Percentiles rank a stretch among this genome's conserved stretches.
Conservation (phyloP, 2,888 invertebrate genomes). For the Dasysyrphus albostriatus region DNA sequence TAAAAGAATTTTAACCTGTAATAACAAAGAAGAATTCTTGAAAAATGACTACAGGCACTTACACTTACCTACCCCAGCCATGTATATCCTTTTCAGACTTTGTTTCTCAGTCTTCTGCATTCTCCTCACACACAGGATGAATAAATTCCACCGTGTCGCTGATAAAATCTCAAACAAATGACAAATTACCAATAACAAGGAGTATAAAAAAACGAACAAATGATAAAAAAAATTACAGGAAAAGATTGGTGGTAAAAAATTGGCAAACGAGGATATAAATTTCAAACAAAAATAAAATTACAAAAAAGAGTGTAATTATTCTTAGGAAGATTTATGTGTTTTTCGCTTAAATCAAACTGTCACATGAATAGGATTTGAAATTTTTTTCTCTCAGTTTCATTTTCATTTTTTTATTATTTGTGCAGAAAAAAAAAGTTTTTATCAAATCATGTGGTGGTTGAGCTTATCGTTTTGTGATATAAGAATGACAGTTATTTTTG, state of each 20-base stretch:
- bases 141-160: slow-evolving; percentile 62
- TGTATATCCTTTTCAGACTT: background rate
- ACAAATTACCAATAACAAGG: slow-evolving; percentile 65
- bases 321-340: slow-evolving; percentile 58
- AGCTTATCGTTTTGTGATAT: slow-evolving; percentile 9
- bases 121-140: slow-evolving; percentile 37
- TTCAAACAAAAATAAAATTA: slow-evolving; percentile 10
- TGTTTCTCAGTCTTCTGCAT: background rate
- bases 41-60: background rate
- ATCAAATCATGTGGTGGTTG: slow-evolving; percentile 29
- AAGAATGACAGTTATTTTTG: slow-evolving; percentile 23
- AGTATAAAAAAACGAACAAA: slow-evolving; percentile 5
- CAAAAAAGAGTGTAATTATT: slow-evolving; percentile 56
- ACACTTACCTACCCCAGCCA: background rate
- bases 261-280: slow-evolving; percentile 45
- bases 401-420: background rate
- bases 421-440: background rate
- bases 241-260: slow-evolving; percentile 43
- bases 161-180: slow-evolving; percentile 67
- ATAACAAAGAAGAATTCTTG: background rate
- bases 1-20: background rate
- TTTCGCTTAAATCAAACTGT: slow-evolving; percentile 54
- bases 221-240: slow-evolving; percentile 6
- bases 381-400: background rate
- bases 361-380: slow-evolving; percentile 37